Conservation (phyloP, 2,113 vertebrate genomes). For the Cyprinodon brontotheroides region DNA sequence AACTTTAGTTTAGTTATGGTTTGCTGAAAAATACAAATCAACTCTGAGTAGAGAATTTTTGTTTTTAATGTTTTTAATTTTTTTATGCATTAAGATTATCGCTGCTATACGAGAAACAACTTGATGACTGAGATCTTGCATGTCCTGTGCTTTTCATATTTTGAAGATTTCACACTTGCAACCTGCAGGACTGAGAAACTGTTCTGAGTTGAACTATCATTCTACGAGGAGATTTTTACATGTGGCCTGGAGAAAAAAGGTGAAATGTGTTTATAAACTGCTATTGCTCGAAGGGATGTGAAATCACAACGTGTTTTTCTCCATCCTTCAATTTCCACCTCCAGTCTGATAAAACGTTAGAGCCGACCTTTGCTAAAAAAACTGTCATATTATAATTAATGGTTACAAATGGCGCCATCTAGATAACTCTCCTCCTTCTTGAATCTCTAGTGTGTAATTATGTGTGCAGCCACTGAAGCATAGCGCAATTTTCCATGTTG, state of each 20-base stretch:
- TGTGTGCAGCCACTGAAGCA: slow-evolving; percentile 40
- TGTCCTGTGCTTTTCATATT: not conserved
- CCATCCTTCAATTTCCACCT: not conserved
- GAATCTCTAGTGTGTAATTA: slow-evolving; percentile 55
- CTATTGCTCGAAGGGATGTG: not conserved
- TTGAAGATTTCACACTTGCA: not conserved
- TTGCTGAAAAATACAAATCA: no score
- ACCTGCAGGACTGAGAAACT: not conserved
- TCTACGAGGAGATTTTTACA: not conserved
- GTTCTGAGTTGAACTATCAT: not conserved
- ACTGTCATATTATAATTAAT: slow-evolving; percentile 58
- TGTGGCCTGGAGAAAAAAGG: not conserved
- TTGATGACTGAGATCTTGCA: not conserved
- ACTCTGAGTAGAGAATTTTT: no score
- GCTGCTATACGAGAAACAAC: not conserved
- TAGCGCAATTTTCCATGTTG: slow-evolving; percentile 45
- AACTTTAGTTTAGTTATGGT: no score
- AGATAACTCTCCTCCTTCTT: slow-evolving; percentile 42
- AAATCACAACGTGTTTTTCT: not conserved
- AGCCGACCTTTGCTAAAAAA: slow-evolving; percentile 40
- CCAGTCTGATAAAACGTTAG: slow-evolving; percentile 32
- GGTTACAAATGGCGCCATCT: slow-evolving; percentile 53
- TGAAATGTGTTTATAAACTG: no score
- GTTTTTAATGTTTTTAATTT: no score
- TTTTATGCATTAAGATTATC: no score